Evolutionary conservation across 2,797 vertebrate species (phyloP).

Genomic region (Semaprochilodus insignis): DNA sequence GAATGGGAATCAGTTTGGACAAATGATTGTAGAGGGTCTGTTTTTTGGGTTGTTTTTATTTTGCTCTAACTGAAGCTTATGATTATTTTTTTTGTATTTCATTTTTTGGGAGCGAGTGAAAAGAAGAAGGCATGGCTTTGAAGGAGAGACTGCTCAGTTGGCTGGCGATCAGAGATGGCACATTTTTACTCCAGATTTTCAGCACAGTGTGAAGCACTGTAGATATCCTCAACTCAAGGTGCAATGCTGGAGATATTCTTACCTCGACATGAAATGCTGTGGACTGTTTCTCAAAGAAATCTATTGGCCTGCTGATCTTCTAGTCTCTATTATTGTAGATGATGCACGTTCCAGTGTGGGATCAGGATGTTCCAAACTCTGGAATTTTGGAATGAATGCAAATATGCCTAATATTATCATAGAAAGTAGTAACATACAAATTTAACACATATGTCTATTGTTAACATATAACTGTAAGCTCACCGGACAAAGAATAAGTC

Average conservation of each 20-base stretch:
- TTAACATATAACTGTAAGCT: too few relatives aligned
- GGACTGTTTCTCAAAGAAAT: background rate
- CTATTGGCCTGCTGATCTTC: background rate
- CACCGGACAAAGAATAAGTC: too few relatives aligned
- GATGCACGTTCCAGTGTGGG: background rate
- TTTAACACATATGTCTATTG: too few relatives aligned
- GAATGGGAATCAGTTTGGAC: conserved; percentile 65
- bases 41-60: conserved; percentile 30
- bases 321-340: background rate
- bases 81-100: background rate
- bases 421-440: too few relatives aligned
- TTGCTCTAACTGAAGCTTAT: background rate
- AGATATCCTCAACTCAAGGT: background rate
- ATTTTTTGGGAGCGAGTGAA: background rate
- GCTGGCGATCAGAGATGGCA: background rate
- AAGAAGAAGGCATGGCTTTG: background rate
- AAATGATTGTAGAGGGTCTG: conserved; percentile 58
- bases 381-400: too few relatives aligned
- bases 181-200: conserved; percentile 5
- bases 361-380: background rate
- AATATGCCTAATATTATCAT: background rate
- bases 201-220: background rate
- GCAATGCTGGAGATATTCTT: conserved; percentile 15
- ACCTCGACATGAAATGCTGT: background rate
- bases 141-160: background rate